Base-by-base conservation (phyloP, 1,140 invertebrate species). In the Sitophilus oryzae region DNA sequence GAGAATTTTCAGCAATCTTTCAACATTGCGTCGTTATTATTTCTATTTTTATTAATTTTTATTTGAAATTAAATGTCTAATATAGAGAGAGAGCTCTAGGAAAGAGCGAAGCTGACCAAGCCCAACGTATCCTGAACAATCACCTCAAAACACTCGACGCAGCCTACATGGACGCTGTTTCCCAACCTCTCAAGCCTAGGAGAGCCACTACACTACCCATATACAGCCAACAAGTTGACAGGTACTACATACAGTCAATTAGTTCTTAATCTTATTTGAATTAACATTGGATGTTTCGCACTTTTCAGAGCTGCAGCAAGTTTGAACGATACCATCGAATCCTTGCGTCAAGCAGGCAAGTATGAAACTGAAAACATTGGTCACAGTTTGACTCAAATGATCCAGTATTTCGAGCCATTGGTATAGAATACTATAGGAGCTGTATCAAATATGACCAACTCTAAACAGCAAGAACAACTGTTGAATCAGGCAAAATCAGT, bases 401-500 rank as follows among this genome's bases (percentile, higher is more conserved):
- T 86, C 0, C 79, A 80, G 25, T 92, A 90, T 64, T 85, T 91
- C 62, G 90, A 95, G 52, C 88, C 93, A 0, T 75, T 98, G 45
- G 85, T 93, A 3, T 76, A 81, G 5, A 85, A 85, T 20, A 83
- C 88, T 0, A 85, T 95, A 52, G 92, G 92, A 4, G 85, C 84
- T n/a, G 88, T 92, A 1, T 94, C 92, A 0, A 87, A 91, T 63
- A 88, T 93, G 70, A 81, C 87, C 4, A 93, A 95, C 70, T 89
- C 90, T 0, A 87, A 87, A 67, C 87, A 91, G 69, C 95, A 98
- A 73, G 87, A 88, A 70, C 79, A 83, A 22, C 73, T 97, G 15
- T 74, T 99, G 14, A 91, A 97, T 69, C 92, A 96, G 71, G 86
- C 90, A 0, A 94, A 96, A 71, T 96, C 95, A 0, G 91, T 98